Percentiles rank a stretch among this genome's conserved stretches.
Evolutionary conservation across 2,888 invertebrate species (phyloP).

Genomic region (Pegoplata infirma): DNA sequence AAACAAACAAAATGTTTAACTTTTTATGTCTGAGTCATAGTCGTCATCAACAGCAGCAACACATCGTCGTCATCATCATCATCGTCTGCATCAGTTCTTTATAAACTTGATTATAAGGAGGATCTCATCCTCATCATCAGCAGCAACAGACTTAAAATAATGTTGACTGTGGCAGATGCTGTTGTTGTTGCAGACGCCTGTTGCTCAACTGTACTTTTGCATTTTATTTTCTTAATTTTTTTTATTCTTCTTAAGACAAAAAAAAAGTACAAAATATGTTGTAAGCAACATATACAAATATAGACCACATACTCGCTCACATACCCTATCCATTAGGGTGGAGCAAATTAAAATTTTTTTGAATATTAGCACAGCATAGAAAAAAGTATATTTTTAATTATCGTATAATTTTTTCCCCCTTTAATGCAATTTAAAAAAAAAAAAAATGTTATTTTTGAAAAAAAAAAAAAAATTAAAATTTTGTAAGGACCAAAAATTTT

Average conservation of each 20-base stretch:
- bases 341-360: too few relatives aligned
- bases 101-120: not conserved
- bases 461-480: too few relatives aligned
- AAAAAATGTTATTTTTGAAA: too few relatives aligned
- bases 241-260: slow-evolving; percentile 30
- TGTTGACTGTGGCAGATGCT: slow-evolving; percentile 47
- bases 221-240: slow-evolving; percentile 14
- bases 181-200: slow-evolving; percentile 51
- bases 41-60: not conserved
- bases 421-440: too few relatives aligned
- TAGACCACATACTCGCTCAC: not conserved
- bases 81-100: not conserved
- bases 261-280: slow-evolving; percentile 21
- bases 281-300: slow-evolving; percentile 25
- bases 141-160: not conserved
- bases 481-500: too few relatives aligned
- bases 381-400: too few relatives aligned
- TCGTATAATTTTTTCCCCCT: too few relatives aligned
- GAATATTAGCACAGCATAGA: too few relatives aligned
- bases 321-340: too few relatives aligned
- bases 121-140: not conserved
- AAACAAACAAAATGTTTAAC: not conserved
- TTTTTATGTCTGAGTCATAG: slow-evolving; percentile 3
- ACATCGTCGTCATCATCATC: not conserved
- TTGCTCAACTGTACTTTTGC: slow-evolving; percentile 58